Conservation (phyloP, 2,113 vertebrate genomes). For the Athene noctua region DNA sequence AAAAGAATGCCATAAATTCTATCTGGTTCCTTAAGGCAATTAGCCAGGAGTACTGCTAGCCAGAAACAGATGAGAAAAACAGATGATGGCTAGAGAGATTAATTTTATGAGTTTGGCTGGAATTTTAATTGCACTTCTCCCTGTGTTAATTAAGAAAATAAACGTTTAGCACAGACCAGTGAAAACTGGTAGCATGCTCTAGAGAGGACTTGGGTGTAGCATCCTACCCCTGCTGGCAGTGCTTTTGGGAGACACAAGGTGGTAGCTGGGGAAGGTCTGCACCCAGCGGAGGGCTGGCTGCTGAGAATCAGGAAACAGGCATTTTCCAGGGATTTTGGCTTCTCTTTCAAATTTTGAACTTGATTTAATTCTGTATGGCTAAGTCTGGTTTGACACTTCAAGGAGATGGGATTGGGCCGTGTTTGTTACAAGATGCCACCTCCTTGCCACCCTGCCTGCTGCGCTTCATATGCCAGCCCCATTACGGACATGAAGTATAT, state of each 20-base stretch:
- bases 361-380: not conserved
- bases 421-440: not conserved
- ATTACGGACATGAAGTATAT: not conserved
- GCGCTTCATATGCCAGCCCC: accelerated
- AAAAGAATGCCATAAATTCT: not conserved
- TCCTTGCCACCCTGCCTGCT: not conserved
- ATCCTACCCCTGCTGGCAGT: not conserved
- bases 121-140: not conserved
- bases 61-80: not conserved
- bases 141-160: not conserved
- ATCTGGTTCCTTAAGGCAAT: not conserved
- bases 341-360: not conserved
- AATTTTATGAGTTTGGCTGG: not conserved
- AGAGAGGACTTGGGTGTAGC: not conserved
- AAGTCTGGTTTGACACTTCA: not conserved
- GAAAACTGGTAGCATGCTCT: not conserved
- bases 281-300: not conserved
- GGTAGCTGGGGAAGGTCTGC: not conserved
- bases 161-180: not conserved
- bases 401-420: not conserved
- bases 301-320: not conserved
- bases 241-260: not conserved
- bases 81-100: not conserved
- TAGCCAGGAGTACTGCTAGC: not conserved
- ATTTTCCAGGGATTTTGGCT: not conserved